Evolutionary conservation across 2,113 vertebrate species (phyloP).

Genomic region (Noturus placidus): DNA sequence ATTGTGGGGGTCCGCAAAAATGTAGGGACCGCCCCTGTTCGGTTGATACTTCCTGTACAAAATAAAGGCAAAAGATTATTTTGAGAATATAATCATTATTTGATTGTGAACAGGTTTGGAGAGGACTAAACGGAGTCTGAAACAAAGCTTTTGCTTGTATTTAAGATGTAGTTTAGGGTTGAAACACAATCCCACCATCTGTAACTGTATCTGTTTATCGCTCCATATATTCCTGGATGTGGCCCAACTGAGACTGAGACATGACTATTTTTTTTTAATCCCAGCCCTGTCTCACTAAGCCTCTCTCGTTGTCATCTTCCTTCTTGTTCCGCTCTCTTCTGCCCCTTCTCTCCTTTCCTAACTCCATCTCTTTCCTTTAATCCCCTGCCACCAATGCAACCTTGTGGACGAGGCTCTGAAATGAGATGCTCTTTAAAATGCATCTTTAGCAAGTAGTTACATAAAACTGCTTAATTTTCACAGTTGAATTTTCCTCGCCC

Average conservation of each 20-base stretch:
- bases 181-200: not conserved
- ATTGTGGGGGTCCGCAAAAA: constrained; percentile 76
- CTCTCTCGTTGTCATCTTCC: constrained; percentile 51
- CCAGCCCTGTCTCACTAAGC: constrained; percentile 39
- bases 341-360: constrained; percentile 48
- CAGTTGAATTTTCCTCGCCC: constrained; percentile 71
- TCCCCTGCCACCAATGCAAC: constrained; percentile 52
- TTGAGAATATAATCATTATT: not conserved
- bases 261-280: not conserved
- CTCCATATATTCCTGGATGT: not conserved
- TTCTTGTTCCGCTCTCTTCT: constrained; percentile 40
- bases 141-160: not conserved
- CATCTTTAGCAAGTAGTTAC: constrained; percentile 70
- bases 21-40: constrained; percentile 71
- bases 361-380: constrained; percentile 33
- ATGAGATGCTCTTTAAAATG: constrained; percentile 69
- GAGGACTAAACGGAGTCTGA: not conserved
- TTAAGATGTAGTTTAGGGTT: not conserved
- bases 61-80: constrained; percentile 1
- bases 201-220: not conserved
- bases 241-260: not conserved
- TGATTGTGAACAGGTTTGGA: not conserved
- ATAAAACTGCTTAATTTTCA: constrained; percentile 79
- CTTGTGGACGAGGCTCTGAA: constrained; percentile 66
- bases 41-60: constrained; percentile 74